Conservation (phyloP, 2,888 invertebrate genomes). For the Perizoma flavofasciatum region DNA sequence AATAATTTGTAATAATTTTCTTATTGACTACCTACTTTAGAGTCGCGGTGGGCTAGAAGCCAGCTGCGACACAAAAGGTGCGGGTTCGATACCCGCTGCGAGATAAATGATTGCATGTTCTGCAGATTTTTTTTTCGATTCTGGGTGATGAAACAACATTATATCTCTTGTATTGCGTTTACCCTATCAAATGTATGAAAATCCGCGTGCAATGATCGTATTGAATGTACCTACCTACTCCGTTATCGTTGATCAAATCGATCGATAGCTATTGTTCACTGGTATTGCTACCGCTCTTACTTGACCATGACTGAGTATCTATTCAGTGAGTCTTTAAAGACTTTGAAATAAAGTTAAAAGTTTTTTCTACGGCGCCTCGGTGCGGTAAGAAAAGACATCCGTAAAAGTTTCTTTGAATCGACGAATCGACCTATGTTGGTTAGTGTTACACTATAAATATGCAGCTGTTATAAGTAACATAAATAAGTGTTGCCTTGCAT, state of each 20-base stretch:
- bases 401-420: conserved; percentile 12
- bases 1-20: too few species aligned
- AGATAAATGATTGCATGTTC: too few species aligned
- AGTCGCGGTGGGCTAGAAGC: too few species aligned
- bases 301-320: conserved; percentile 32
- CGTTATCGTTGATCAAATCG: conserved; percentile 64
- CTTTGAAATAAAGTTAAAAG: conserved; percentile 6
- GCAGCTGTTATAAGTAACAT: too few species aligned
- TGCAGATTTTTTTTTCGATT: background rate
- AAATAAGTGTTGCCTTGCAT: too few species aligned
- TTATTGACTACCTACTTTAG: too few species aligned
- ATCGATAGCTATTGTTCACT: conserved; percentile 65
- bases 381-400: conserved; percentile 12
- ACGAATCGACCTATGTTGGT: conserved; percentile 3
- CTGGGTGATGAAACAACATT: background rate
- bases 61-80: too few species aligned
- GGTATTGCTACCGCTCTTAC: conserved; percentile 54
- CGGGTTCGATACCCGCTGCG: too few species aligned
- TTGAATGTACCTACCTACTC: conserved; percentile 32
- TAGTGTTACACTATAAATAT: conserved; percentile 9
- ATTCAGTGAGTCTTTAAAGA: conserved; percentile 10
- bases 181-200: conserved; percentile 20
- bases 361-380: background rate
- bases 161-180: conserved; percentile 4
- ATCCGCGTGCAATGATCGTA: conserved; percentile 44